These are phyloP conservation scores for Chloroclystis v-ata DNA, from an alignment of 2,888 invertebrate species.

Conservation along the genomic window DNA sequence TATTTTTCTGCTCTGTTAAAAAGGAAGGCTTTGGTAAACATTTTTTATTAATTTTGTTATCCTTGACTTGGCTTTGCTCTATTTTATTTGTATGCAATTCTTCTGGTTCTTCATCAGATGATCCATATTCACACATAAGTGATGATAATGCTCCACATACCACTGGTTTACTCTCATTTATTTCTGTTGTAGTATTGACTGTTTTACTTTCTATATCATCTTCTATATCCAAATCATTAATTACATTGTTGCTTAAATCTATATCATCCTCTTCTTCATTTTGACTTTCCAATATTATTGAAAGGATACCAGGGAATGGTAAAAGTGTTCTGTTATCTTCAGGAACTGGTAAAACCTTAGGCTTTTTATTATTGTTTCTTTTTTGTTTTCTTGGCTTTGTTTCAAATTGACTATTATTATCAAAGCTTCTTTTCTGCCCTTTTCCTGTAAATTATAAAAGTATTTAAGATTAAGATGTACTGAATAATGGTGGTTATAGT, in stretches of 20 bases:
- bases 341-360: constrained; percentile 33
- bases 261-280: constrained; percentile 26
- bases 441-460: constrained; percentile 13
- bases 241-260: constrained; percentile 36
- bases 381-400: constrained; percentile 23
- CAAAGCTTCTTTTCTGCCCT: constrained; percentile 30
- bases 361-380: constrained; percentile 29
- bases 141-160: constrained; percentile 77
- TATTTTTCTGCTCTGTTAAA: background rate
- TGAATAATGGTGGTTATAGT: background rate
- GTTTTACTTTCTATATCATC: constrained; percentile 35
- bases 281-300: constrained; percentile 43
- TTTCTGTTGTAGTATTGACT: background rate
- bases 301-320: constrained; percentile 71
- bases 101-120: constrained; percentile 72
- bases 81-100: background rate
- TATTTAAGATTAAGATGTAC: background rate
- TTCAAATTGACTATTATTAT: constrained; percentile 23
- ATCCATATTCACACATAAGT: constrained; percentile 77
- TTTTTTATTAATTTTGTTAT: background rate
- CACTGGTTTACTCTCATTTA: constrained; percentile 31
- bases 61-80: background rate
- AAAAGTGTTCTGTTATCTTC: constrained; percentile 52
- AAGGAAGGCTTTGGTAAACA: background rate
- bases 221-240: constrained; percentile 57